These are phyloP conservation scores for Drosophila nigricruria DNA, from an alignment of 2,888 invertebrate species.

Conservation along the genomic window DNA sequence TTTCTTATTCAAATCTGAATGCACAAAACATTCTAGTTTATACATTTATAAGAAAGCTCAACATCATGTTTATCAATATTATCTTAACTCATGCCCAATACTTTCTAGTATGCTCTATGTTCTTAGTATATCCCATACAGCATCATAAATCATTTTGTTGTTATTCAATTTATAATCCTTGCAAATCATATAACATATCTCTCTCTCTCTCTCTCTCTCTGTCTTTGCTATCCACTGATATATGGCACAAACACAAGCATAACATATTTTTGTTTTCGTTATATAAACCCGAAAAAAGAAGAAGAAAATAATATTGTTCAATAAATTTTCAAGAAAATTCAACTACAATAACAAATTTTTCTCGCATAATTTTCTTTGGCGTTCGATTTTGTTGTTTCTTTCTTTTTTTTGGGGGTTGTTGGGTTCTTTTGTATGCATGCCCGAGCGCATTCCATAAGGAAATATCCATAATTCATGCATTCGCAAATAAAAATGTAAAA, in stretches of 20 bases:
- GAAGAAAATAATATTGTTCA: constrained; percentile 27
- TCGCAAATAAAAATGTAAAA: constrained; percentile 71
- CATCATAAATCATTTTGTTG: neutral
- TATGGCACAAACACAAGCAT: constrained; percentile 9
- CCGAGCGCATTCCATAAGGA: constrained; percentile 66
- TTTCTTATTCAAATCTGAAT: too few species aligned
- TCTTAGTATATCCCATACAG: neutral
- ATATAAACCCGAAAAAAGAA: constrained; percentile 11
- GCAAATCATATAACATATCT: constrained; percentile 33
- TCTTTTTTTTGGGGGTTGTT: constrained; percentile 8
- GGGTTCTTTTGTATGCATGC: constrained; percentile 64
- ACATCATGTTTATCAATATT: neutral
- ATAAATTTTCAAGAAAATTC: constrained; percentile 63
- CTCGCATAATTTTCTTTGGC: constrained; percentile 43
- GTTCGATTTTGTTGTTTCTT: constrained; percentile 23
- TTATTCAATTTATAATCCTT: constrained; percentile 7
- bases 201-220: neutral
- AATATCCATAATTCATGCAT: constrained; percentile 78
- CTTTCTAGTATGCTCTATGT: neutral
- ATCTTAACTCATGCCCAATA: neutral
- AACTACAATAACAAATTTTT: constrained; percentile 66
- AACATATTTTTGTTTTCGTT: constrained; percentile 35
- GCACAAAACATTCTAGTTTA: too few species aligned
- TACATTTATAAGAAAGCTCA: neutral
- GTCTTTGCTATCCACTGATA: neutral